Conservation (phyloP, 2,888 invertebrate species). For the Vannuccia rotundouncinata region DNA sequence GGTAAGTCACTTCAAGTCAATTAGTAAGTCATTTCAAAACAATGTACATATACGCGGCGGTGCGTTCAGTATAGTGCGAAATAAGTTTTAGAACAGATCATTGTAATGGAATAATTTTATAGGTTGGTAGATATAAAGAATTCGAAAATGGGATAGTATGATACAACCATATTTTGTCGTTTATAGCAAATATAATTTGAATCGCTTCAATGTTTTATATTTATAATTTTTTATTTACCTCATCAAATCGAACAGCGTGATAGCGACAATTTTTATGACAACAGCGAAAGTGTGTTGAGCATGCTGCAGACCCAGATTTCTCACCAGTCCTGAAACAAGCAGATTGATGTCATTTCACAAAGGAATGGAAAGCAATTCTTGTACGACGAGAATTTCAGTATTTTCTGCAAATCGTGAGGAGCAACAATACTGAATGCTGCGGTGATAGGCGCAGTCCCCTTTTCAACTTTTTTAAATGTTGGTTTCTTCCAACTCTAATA, state of each 20-base stretch:
- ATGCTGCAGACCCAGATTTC: constrained; percentile 18
- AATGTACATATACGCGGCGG: background rate
- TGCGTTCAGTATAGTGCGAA: background rate
- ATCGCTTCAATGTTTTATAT: background rate
- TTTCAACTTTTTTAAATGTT: background rate
- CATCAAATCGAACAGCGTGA: background rate
- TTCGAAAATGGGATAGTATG: background rate
- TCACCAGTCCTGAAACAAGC: background rate
- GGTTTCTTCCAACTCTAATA: constrained; percentile 9
- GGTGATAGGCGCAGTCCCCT: constrained; percentile 3
- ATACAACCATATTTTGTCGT: background rate
- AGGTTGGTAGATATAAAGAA: background rate
- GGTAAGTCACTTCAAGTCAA: constrained; percentile 1
- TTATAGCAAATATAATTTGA: background rate
- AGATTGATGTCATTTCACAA: constrained; percentile 10
- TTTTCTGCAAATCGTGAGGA: background rate
- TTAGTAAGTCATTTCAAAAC: background rate
- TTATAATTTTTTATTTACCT: constrained; percentile 22
- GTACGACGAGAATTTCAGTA: background rate
- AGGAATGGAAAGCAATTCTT: background rate
- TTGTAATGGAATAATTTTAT: background rate
- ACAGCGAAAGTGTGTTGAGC: background rate
- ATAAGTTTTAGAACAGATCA: background rate
- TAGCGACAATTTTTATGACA: background rate
- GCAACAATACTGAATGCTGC: constrained; percentile 16